Base-by-base conservation (phyloP, 2,797 vertebrate genomes). In the Lophotriccus pileatus region DNA sequence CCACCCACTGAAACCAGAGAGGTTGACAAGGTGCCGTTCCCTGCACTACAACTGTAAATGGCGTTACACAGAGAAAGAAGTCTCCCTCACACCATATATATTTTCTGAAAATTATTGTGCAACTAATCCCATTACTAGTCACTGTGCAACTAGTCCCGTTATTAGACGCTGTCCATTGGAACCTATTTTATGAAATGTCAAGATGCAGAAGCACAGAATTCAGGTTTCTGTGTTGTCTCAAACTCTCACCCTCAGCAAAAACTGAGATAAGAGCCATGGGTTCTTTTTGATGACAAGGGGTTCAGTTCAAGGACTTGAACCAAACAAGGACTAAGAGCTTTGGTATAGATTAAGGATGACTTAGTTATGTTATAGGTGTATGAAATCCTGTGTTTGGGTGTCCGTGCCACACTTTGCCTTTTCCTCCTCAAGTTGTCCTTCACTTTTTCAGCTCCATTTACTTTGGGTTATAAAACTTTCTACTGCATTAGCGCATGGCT, bases 41-140 rank as follows among this genome's bases (percentile, higher is more conserved):
- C 18, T 75, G 43, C n/a, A 39, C 30, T 52, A 23, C n/a, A n/a
- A 24, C 62, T 69, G 49, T 81, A 52, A 69, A 59, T 37, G 12
- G 18, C 60, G 43, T 36, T 84, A 56, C 37, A 60, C 9, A 52
- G 30, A 85, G 70, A 68, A 24, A 52, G 44, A 34, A 58, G 10
- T 41, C 34, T 23, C 47, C 18, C 10, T 87, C 32, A 41, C 27
- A 52, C n/a, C 19, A 8, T 24, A 39, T 8, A 32, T 9, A 18
- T 28, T 52, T 80, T 43, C 73, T 84, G 53, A 63, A 91, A 84
- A 84, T 14, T 14, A 43, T 14, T 21, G n/a, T 78, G 34, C 43
- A 60, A 3, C 23, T 47, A 28, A 10, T 37, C 22, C 37, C 1
- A 0, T 46, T 87, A 10, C n/a, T n/a, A n/a, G n/a, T n/a, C n/a